These are phyloP conservation scores for Henricia sp. DNA, from an alignment of 53 echinoderm and acorn worm species.

Conservation along the genomic window DNA sequence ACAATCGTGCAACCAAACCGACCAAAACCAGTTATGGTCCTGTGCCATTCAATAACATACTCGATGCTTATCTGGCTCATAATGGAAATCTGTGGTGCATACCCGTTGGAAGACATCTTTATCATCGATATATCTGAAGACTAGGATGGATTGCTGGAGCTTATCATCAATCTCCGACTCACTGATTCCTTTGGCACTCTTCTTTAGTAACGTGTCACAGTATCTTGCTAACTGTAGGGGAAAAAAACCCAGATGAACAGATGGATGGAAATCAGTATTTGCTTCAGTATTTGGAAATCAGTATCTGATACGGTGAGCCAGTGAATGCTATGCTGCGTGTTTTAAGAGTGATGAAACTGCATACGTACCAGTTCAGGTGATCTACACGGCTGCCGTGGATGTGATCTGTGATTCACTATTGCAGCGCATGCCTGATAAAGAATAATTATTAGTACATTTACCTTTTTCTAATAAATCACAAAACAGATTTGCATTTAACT, in stretches of 20 bases:
- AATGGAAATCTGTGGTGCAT: too few relatives aligned
- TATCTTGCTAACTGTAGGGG: slow-evolving; percentile 85
- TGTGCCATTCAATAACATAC: too few relatives aligned
- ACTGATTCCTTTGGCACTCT: slow-evolving; percentile 94
- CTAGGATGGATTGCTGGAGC: slow-evolving; percentile 93
- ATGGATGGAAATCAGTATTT: neutral
- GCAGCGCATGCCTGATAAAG: slow-evolving; percentile 88
- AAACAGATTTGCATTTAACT: too few relatives aligned
- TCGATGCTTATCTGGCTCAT: too few relatives aligned
- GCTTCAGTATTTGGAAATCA: too few relatives aligned
- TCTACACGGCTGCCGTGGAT: slow-evolving; percentile 71
- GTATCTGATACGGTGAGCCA: too few relatives aligned
- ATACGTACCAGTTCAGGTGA: slow-evolving; percentile 96
- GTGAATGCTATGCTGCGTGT: too few relatives aligned
- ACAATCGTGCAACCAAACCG: too few relatives aligned
- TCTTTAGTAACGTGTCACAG: slow-evolving; percentile 95
- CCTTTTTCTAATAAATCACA: too few relatives aligned
- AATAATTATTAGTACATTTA: neutral
- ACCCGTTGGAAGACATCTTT: slow-evolving; percentile 99
- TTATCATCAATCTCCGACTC: slow-evolving; percentile 98
- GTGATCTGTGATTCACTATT: slow-evolving; percentile 81
- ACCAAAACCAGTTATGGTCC: too few relatives aligned
- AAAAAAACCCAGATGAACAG: neutral
- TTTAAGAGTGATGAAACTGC: too few relatives aligned
- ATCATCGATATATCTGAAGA: slow-evolving; percentile 97